Base-by-base conservation (phyloP, 35 echinoderm and acorn worm genomes). In the Chiridota heheva region DNA sequence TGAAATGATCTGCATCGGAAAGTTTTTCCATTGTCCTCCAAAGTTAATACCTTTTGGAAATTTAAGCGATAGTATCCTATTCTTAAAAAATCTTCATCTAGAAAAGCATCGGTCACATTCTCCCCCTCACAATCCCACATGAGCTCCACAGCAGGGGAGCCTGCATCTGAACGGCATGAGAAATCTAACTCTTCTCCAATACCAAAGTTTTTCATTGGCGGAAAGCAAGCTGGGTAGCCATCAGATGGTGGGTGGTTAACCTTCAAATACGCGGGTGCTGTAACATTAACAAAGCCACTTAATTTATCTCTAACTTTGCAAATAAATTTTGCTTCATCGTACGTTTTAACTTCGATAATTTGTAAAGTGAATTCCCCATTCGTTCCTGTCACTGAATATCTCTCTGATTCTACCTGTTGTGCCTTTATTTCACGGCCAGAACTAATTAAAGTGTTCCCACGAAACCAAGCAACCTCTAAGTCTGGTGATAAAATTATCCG, bases 21-120 rank as follows among this genome's bases (percentile, higher is more conserved):
- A 29, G 35, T 57, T 15, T 2, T 78, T 27, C 75, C 75, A n/a
- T 78, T 61, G 28, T 78, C 75, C 47, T 78, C 75, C 15, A 78
- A 5, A 4, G 75, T 35, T 5, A 78, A 10, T 16, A 17, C 62
- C 42, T 34, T 58, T 2, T 33, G 18, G 36, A 61, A 78, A 16
- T 35, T 78, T 20, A 78, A 40, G 12, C n/a, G n/a, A n/a, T n/a
- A 78, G 4, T 62, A 61, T 5, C 32, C 4, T 61, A n/a, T 0
- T 3, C 4, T 28, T 0, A 49, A 5, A 29, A 10, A 39, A 60
- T 15, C 30, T 24, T 17, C 44, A 20, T 78, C 55, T 78, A 28
- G 40, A 17, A n/a, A 78, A 10, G 53, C 15, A 22, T n/a, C 15
- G 17, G 75, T 78, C 12, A 78, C 53, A 57, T 78, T 78, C 6